Base-by-base conservation (phyloP, 2,888 invertebrate species). In the Synanthedon andrenaeformis region DNA sequence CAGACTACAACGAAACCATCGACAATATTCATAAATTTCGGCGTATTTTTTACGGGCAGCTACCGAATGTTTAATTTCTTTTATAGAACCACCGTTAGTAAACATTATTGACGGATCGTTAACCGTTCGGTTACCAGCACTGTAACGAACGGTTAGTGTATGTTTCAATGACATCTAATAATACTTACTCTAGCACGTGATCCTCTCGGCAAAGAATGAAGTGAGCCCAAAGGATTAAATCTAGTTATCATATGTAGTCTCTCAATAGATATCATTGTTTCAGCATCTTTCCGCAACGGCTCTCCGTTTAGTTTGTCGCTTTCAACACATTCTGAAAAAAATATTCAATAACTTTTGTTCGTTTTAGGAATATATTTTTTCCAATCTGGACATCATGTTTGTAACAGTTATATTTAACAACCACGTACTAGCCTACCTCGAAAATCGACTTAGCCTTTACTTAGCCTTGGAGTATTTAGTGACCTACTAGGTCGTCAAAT, bases 141-240 rank as follows among this genome's bases (percentile, higher is more conserved):
- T n/a, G n/a, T n/a, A n/a, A n/a, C n/a, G n/a, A n/a, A n/a, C n/a
- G n/a, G n/a, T 28, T 6, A 28, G 28, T 28, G 35, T 35, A 35
- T 35, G 35, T 35, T 35, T 35, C 35, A 35, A 35, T 35, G 35
- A 35, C 3, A 35, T 35, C 35, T 35, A n/a, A 45, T 13, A 3
- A 28, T 12, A 62, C 74, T 66, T 65, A 87, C 80, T 72, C 89
- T 79, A 53, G 91, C 90, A 56, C 91, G 79, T 3, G 91, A 91
- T 51, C 90, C 90, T 64, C 92, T 82, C 0, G 92, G 92, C 61
- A 94, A 69, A 0, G 93, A 94, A 58, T 92, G 90, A 51, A 94
- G 76, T 41, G 93, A 93, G 51, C 94, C 93, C 55, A 93, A 89
- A 60, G 93, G 93, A 72, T 94, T 94, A 74, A 91, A 93, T 62